Base-by-base conservation (phyloP, 2,888 invertebrate species). In the Oscheius sp. region DNA sequence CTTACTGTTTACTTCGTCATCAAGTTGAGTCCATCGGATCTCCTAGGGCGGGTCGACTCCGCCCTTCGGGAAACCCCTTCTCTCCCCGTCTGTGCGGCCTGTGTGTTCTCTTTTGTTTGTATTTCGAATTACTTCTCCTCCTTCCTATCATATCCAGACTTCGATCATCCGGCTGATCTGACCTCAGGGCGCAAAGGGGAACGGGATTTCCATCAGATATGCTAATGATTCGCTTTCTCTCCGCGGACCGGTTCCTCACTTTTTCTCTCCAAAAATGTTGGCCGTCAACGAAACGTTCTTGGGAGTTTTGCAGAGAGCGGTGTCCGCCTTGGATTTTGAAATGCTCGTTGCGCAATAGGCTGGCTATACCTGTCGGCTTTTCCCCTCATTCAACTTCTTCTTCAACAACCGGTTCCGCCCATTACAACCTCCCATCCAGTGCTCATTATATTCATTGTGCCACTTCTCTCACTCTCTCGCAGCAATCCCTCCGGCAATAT, bases 121-220 rank as follows among this genome's bases (percentile, higher is more conserved):
- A 42, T 3, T 6, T 6, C 3, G 17, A n/a, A 17, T 42, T n/a
- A 42, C 15, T 17, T 42, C 3, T 42, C 42, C 12, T 12, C 4
- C 17, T 17, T 12, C 42, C 17, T 12, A 42, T 34, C 37, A 10
- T 42, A 42, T 42, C 42, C 42, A 12, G 8, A 6, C 12, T 10
- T 34, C 37, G 37, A 12, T 27, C 29, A 27, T 27, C 52, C 29
- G 25, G n/a, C 27, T 52, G 52, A 52, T 52, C 52, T 52, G 52
- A 52, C 52, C 52, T 52, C 52, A 52, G 48, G 17, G 12, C 25
- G 10, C 46, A 8, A 23, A 17, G 25, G 12, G 25, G 25, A 52
- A 52, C 52, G 52, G 52, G 52, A 52, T 52, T 29, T n/a, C 52
- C 25, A 29, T 29, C 25, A 52, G 52, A 52, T 52, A 52, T 52